Evolutionary conservation across 2,797 vertebrate species (phyloP).

Genomic region (Hirundo rustica): DNA sequence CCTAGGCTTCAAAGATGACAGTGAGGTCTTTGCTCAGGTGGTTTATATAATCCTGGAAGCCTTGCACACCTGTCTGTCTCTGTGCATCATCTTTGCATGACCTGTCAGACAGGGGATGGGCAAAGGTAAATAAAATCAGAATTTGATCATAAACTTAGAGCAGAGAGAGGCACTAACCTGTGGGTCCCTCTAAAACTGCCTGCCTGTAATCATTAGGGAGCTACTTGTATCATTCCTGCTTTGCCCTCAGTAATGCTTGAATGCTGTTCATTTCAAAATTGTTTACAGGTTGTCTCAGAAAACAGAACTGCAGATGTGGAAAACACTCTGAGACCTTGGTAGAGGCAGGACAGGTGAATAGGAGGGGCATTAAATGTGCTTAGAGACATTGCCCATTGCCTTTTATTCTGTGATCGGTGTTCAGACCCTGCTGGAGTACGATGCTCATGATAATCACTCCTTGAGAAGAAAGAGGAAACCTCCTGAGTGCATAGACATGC

Average conservation of each 20-base stretch:
- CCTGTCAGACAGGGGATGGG: background rate
- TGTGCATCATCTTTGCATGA: background rate
- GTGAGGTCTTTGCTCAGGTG: background rate
- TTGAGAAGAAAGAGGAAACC: background rate
- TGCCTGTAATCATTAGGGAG: background rate
- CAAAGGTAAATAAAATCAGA: background rate
- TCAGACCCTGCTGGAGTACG: background rate
- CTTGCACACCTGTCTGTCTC: background rate
- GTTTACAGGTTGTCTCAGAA: background rate
- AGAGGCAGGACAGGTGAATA: background rate
- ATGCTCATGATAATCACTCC: background rate
- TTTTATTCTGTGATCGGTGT: background rate
- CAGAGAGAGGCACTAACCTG: background rate
- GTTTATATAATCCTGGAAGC: background rate
- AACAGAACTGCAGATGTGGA: background rate
- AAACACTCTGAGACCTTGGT: background rate
- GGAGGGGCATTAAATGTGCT: background rate
- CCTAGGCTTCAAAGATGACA: background rate
- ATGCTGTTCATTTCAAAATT: background rate
- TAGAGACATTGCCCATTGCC: background rate
- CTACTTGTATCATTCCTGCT: background rate
- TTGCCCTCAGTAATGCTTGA: background rate
- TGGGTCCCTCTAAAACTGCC: background rate
- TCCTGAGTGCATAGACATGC: accelerated
- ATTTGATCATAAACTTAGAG: background rate